Evolutionary conservation across 2,888 invertebrate genomes (phyloP).

Genomic region (Dione juno): DNA sequence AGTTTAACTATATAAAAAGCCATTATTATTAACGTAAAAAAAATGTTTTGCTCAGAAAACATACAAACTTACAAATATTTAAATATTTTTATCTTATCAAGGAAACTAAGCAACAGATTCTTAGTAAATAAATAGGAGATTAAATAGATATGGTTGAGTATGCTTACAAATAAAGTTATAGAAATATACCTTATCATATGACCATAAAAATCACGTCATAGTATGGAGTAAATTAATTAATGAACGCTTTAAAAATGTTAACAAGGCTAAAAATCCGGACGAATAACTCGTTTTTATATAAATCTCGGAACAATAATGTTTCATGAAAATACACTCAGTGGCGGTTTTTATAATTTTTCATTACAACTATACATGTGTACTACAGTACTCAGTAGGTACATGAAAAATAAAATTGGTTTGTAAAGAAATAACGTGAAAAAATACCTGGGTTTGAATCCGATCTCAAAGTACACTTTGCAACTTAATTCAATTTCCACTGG

Average conservation of each 20-base stretch:
- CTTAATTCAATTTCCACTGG: slow-evolving; percentile 59
- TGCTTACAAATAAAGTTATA: too few species aligned
- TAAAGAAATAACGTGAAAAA: slow-evolving; percentile 53
- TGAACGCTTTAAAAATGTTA: not conserved
- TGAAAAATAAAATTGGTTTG: not conserved
- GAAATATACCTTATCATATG: not conserved
- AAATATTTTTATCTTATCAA: too few species aligned
- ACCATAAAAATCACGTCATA: not conserved
- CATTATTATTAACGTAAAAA: too few species aligned
- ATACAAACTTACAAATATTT: too few species aligned
- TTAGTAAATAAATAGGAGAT: not conserved
- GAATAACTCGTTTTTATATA: not conserved
- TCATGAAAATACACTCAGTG: slow-evolving; percentile 1
- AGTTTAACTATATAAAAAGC: too few species aligned
- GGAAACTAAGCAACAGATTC: not conserved
- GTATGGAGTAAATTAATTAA: not conserved
- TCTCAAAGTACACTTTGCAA: slow-evolving; percentile 54
- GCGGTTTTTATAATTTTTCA: not conserved
- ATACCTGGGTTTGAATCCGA: slow-evolving; percentile 64
- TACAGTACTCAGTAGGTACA: too few species aligned
- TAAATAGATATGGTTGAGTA: too few species aligned
- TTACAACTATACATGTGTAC: not conserved
- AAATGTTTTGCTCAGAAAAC: too few species aligned
- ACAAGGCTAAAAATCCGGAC: not conserved
- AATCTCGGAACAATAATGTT: too few species aligned